phyloP scores from a whole-genome alignment of 1,140 invertebrate species.

The Cepaea nemoralis region DNA sequence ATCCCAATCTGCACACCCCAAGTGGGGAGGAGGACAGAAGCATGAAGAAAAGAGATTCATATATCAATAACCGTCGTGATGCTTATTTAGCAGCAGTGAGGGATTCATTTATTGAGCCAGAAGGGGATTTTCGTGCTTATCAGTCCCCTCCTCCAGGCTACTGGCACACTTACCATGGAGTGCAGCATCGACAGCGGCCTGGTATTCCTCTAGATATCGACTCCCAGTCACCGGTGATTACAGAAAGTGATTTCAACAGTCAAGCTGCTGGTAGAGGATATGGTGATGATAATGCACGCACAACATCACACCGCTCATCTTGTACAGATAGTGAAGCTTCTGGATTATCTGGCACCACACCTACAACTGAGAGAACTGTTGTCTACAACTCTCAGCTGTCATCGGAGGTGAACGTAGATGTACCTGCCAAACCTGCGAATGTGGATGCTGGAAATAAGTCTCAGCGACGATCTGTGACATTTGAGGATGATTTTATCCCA shows the following conservation, averaged over 20 bases:
- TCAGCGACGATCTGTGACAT: slow-evolving; percentile 68
- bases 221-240: slow-evolving; percentile 34
- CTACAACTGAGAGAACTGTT: slow-evolving; percentile 46
- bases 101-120: slow-evolving; percentile 69
- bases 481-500: slow-evolving; percentile 66
- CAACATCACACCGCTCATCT: slow-evolving; percentile 54
- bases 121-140: slow-evolving; percentile 62
- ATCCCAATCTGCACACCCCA: slow-evolving; percentile 77
- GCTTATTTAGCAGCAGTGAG: slow-evolving; percentile 71
- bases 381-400: slow-evolving; percentile 60
- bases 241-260: slow-evolving; percentile 23
- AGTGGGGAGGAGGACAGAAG: slow-evolving; percentile 53
- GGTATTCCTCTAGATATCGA: slow-evolving; percentile 73
- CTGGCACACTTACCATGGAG: slow-evolving; percentile 89
- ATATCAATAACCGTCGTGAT: slow-evolving; percentile 67
- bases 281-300: slow-evolving; percentile 31
- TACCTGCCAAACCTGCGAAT: slow-evolving; percentile 58
- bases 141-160: slow-evolving; percentile 79
- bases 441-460: slow-evolving; percentile 54
- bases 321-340: slow-evolving; percentile 60
- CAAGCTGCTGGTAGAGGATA: slow-evolving; percentile 13
- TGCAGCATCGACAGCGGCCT: slow-evolving; percentile 80
- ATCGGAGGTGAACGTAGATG: slow-evolving; percentile 65
- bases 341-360: slow-evolving; percentile 46
- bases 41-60: slow-evolving; percentile 57